Percentiles rank a stretch among this genome's conserved stretches.
Conservation (phyloP, 2,888 invertebrate species). For the Selenia dentaria region DNA sequence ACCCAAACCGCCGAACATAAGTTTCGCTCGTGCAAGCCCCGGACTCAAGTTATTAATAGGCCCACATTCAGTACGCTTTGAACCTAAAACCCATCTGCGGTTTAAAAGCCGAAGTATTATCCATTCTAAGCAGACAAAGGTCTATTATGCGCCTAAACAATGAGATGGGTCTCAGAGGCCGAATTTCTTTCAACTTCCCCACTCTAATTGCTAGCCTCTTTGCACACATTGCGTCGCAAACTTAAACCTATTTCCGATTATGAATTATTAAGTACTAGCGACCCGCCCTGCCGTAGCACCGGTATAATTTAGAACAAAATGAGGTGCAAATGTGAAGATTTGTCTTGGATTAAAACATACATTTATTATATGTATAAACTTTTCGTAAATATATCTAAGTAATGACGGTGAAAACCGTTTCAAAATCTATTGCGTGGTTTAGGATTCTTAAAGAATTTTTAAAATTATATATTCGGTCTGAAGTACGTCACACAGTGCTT, state of each 20-base stretch:
- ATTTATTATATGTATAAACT: no score
- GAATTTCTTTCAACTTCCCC: conserved; percentile 57
- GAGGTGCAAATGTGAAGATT: no score
- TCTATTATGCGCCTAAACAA: conserved; percentile 50
- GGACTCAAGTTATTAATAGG: conserved; percentile 21
- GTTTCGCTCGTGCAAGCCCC: conserved; percentile 4
- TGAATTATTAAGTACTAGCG: no score
- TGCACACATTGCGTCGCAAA: conserved; percentile 25
- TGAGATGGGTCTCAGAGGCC: conserved; percentile 37
- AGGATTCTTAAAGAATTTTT: no score
- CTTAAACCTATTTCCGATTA: conserved; percentile 11
- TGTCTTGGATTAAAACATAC: no score
- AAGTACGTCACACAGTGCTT: no score
- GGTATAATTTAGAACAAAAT: no score
- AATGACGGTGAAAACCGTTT: no score
- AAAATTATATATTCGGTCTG: no score
- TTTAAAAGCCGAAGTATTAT: conserved; percentile 36
- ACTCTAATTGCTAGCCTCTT: conserved; percentile 55
- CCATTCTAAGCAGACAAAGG: conserved; percentile 42
- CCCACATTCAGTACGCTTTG: conserved; percentile 23
- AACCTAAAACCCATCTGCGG: conserved; percentile 25
- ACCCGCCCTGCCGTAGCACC: no score
- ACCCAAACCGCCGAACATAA: conserved; percentile 6
- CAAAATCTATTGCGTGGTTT: no score
- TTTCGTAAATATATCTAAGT: no score